Conservation (phyloP, 2,797 vertebrate species). For the Cirrhinus molitorella region DNA sequence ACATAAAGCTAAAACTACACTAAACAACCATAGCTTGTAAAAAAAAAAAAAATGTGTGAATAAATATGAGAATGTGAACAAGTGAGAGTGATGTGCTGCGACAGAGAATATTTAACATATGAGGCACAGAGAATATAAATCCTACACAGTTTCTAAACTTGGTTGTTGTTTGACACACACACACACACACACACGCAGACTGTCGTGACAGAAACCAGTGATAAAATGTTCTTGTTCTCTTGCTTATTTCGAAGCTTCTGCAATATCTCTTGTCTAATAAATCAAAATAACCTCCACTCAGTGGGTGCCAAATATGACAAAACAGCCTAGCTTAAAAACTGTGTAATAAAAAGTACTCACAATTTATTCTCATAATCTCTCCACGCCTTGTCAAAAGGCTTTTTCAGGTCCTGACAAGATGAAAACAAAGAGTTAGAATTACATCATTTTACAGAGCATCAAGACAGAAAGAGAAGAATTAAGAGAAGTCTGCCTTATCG, state of each 20-base stretch:
- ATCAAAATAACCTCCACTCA: not conserved
- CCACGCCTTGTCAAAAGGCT: constrained; percentile 80
- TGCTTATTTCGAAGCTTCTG: constrained; percentile 14
- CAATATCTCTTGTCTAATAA: constrained; percentile 30
- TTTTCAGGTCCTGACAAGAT: constrained; percentile 74
- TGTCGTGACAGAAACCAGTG: not conserved
- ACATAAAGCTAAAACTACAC: not conserved
- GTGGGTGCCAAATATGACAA: not conserved
- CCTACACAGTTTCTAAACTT: constrained; percentile 37
- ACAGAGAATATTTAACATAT: constrained; percentile 15
- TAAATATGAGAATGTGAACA: constrained; percentile 66
- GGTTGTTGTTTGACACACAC: constrained; percentile 23
- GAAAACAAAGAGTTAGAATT: constrained; percentile 36
- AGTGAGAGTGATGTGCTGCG: constrained; percentile 47
- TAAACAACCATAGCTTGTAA: not conserved
- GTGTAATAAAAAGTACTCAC: constrained; percentile 67
- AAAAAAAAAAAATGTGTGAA: not conserved
- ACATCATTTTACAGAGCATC: not conserved
- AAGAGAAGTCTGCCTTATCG: constrained; percentile 8
- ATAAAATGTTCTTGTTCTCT: constrained; percentile 29
- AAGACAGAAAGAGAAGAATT: constrained; percentile 4
- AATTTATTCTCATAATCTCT: constrained; percentile 79
- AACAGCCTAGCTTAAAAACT: constrained; percentile 6
- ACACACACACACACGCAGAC: constrained; percentile 13
- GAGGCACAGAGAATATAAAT: constrained; percentile 53